Conservation (phyloP, 1,140 invertebrate species). For the Tetramorium parvispinum region DNA sequence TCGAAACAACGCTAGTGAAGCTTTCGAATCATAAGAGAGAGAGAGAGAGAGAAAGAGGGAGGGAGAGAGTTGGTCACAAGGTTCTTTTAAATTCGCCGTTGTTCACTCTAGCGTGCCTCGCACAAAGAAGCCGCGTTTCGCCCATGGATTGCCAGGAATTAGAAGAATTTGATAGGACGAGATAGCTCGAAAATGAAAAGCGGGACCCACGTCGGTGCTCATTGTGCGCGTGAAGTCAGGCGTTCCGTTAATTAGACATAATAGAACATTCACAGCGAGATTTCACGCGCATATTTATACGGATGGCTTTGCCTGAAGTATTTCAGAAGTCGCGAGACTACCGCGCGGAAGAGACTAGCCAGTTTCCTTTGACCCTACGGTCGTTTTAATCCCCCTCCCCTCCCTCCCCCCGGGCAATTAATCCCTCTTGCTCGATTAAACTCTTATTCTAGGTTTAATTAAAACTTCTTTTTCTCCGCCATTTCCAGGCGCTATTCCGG, state of each 20-base stretch:
- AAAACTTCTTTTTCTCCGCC: conserved; percentile 77
- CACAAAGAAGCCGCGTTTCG: conserved; percentile 30
- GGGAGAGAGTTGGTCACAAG: neutral
- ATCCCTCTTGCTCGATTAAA: conserved; percentile 81
- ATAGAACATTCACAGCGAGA: conserved; percentile 66
- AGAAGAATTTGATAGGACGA: conserved; percentile 49
- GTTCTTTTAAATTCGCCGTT: conserved; percentile 32
- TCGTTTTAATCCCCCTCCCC: conserved; percentile 63
- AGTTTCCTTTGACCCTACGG: conserved; percentile 73
- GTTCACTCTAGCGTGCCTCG: conserved; percentile 21
- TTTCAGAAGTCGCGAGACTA: conserved; percentile 62
- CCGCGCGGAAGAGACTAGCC: conserved; percentile 11
- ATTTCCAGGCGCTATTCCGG: conserved; percentile 50
- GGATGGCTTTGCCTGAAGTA: conserved; percentile 59
- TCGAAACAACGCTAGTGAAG: conserved; percentile 2
- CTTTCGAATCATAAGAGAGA: neutral
- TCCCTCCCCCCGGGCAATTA: conserved; percentile 75
- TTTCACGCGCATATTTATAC: conserved; percentile 70
- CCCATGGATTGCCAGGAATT: conserved; percentile 38
- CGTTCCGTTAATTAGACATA: conserved; percentile 59
- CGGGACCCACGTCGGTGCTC: conserved; percentile 3
- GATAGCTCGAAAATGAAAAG: conserved; percentile 49
- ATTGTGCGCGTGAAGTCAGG: conserved; percentile 52
- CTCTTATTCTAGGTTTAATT: conserved; percentile 81
- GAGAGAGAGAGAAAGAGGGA: neutral